Evolutionary conservation across 2,888 invertebrate species (phyloP).

Genomic region (Chrysina gloriosa): DNA sequence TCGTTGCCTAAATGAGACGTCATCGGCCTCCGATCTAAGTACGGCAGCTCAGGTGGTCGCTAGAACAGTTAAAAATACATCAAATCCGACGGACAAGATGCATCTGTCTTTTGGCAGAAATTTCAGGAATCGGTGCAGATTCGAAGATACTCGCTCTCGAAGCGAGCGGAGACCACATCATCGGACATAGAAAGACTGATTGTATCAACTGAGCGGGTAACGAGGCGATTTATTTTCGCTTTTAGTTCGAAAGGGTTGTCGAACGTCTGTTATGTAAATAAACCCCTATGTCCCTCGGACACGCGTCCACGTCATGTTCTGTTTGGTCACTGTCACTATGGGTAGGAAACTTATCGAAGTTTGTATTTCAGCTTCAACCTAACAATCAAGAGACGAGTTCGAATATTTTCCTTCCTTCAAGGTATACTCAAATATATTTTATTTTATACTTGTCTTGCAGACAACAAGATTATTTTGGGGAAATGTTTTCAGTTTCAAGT

Average conservation of each 20-base stretch:
- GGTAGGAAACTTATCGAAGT: neutral
- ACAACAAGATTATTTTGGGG: no score
- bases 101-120: conserved; percentile 39
- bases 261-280: conserved; percentile 54
- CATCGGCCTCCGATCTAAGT: conserved; percentile 36
- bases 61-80: conserved; percentile 41
- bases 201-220: conserved; percentile 46
- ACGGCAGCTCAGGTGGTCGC: conserved; percentile 41
- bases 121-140: conserved; percentile 41
- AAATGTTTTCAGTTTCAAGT: no score
- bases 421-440: no score
- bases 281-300: conserved; percentile 7
- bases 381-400: no score
- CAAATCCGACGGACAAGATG: conserved; percentile 11
- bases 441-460: no score
- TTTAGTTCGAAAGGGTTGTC: conserved; percentile 56
- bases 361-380: no score
- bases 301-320: conserved; percentile 29
- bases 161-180: no score
- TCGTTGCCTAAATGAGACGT: conserved; percentile 43
- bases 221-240: conserved; percentile 54
- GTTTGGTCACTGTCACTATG: conserved; percentile 18
- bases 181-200: conserved; percentile 41
- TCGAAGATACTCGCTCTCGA: conserved; percentile 31
- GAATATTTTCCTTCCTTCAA: no score